Evolutionary conservation across 1,140 invertebrate species (phyloP).

Genomic region (Wiebesia pumilae): DNA sequence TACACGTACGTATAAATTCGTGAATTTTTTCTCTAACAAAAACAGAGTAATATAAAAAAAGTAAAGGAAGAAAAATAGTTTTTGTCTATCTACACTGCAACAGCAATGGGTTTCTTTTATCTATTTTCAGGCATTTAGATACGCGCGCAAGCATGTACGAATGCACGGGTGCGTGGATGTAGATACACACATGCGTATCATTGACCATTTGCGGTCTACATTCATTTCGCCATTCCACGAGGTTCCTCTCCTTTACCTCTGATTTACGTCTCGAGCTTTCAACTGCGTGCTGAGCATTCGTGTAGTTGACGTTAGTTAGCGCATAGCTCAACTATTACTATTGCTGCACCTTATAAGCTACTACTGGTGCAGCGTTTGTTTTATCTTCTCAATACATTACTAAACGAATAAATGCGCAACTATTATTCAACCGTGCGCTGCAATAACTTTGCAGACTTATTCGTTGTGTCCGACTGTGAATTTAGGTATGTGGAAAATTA

Average conservation of each 20-base stretch:
- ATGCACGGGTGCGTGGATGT: neutral
- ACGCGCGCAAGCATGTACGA: neutral
- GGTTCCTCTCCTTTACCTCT: conserved; percentile 57
- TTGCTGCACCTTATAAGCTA: neutral
- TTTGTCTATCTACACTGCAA: neutral
- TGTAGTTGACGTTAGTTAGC: neutral
- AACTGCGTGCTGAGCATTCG: conserved; percentile 56
- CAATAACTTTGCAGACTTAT: neutral
- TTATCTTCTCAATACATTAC: neutral
- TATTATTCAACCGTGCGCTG: neutral
- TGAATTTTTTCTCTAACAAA: neutral
- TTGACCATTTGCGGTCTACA: conserved; percentile 61
- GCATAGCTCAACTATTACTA: neutral
- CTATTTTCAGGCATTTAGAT: neutral
- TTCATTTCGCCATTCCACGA: conserved; percentile 54
- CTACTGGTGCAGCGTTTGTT: neutral
- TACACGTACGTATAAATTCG: neutral
- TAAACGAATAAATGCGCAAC: neutral
- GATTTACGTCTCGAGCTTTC: conserved; percentile 63
- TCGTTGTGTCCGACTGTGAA: neutral
- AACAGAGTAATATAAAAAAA: neutral
- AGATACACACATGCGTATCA: neutral
- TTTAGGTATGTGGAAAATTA: neutral
- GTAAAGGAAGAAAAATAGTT: neutral
- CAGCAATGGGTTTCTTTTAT: conserved; percentile 7